phyloP scores from a whole-genome alignment of 2,888 invertebrate genomes.

The Charanyca ferruginea region DNA sequence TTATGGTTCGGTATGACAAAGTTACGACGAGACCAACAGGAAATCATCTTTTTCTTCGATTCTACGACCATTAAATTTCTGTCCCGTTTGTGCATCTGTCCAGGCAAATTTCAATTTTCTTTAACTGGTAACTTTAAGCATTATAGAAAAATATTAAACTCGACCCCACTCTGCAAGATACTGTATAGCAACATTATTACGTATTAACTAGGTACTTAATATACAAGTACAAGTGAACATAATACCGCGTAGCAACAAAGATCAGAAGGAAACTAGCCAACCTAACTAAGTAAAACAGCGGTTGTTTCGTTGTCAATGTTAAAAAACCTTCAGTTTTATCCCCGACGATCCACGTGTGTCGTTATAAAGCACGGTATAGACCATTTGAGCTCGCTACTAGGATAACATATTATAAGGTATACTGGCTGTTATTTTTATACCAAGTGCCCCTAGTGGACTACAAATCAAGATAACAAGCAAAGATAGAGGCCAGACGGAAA shows the following conservation, averaged over 20 bases:
- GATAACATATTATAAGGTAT: slow-evolving; percentile 78
- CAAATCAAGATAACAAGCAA: slow-evolving; percentile 88
- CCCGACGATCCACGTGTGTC: slow-evolving; percentile 71
- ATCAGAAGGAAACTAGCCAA: slow-evolving; percentile 22
- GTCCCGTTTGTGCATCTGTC: not conserved
- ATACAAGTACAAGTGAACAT: not conserved
- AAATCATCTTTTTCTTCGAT: not conserved
- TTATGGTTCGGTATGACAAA: slow-evolving; percentile 16
- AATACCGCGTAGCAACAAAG: not conserved
- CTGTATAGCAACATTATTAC: slow-evolving; percentile 3
- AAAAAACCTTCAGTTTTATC: slow-evolving; percentile 72
- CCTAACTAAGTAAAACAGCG: slow-evolving; percentile 63
- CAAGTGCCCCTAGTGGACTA: slow-evolving; percentile 81
- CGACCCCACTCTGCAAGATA: not conserved
- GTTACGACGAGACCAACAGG: not conserved
- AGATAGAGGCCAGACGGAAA: slow-evolving; percentile 79
- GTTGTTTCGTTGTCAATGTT: slow-evolving; percentile 62
- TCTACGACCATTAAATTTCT: not conserved
- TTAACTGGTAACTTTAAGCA: not conserved
- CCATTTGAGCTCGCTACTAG: slow-evolving; percentile 77
- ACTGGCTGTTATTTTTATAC: slow-evolving; percentile 84
- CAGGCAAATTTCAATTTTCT: too few relatives aligned
- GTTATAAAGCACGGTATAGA: slow-evolving; percentile 79
- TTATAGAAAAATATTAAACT: too few relatives aligned
- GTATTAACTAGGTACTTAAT: not conserved